phyloP scores from a whole-genome alignment of 1,140 invertebrate genomes.

The Chionoecetes opilio region DNA sequence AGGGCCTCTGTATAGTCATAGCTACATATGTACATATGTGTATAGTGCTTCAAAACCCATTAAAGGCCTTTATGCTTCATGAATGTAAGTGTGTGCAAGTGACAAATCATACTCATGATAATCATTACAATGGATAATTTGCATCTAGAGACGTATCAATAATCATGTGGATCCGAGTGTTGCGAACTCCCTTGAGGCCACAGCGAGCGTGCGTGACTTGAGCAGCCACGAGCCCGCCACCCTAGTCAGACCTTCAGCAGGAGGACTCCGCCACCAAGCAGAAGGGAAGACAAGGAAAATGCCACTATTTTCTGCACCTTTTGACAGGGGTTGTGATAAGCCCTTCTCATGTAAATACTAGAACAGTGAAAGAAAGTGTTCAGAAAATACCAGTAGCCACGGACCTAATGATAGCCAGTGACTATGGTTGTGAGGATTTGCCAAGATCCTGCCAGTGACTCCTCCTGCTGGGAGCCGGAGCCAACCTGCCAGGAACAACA shows the following conservation, averaged over 20 bases:
- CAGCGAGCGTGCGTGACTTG: slow-evolving; percentile 21
- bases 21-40: slow-evolving; percentile 79
- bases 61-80: slow-evolving; percentile 78
- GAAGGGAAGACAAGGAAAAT: slow-evolving; percentile 37
- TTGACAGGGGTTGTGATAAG: background rate
- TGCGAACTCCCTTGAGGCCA: slow-evolving; percentile 49
- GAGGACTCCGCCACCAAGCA: slow-evolving; percentile 59
- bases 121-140: slow-evolving; percentile 77
- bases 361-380: slow-evolving; percentile 37
- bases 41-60: slow-evolving; percentile 78
- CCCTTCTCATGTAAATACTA: slow-evolving; percentile 35
- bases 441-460: slow-evolving; percentile 33
- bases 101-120: slow-evolving; percentile 70
- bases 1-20: slow-evolving; percentile 71
- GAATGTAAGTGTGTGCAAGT: slow-evolving; percentile 76
- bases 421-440: slow-evolving; percentile 36
- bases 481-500: slow-evolving; percentile 47
- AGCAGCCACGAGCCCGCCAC: slow-evolving; percentile 62
- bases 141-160: slow-evolving; percentile 53
- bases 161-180: slow-evolving; percentile 63
- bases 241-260: slow-evolving; percentile 76
- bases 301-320: background rate
- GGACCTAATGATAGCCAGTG: background rate
- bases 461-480: slow-evolving; percentile 49
- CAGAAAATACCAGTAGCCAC: background rate